Percentiles rank a stretch among this genome's conserved stretches.
Conservation (phyloP, 35 echinoderm and acorn worm genomes). For the Eucidaris tribuloides region DNA sequence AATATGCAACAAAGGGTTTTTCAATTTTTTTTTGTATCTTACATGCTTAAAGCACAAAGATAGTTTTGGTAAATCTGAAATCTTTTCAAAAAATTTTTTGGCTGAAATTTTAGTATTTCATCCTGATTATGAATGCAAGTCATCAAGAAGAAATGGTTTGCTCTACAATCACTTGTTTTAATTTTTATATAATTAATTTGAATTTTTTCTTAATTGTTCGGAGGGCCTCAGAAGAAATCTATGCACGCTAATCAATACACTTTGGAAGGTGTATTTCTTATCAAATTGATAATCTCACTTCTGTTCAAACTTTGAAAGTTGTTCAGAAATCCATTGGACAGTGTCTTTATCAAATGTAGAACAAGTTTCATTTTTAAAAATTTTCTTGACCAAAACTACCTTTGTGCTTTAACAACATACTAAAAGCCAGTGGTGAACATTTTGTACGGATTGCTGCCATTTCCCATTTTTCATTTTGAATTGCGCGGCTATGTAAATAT, state of each 20-base stretch:
- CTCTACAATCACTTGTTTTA: not conserved
- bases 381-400: not conserved
- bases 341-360: not conserved
- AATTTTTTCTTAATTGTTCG: not conserved
- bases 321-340: not conserved
- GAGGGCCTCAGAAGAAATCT: not conserved
- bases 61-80: not conserved
- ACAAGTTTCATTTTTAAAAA: not conserved
- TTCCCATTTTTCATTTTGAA: no score
- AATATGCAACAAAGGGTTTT: no score
- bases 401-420: not conserved
- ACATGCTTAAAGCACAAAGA: not conserved
- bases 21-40: no score
- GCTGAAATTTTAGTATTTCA: not conserved
- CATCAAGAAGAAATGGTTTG: not conserved
- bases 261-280: not conserved
- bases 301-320: not conserved
- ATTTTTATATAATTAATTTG: not conserved
- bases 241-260: not conserved
- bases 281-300: not conserved
- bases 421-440: no score
- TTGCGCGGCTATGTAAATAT: no score
- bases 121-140: not conserved
- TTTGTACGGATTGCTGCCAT: no score
- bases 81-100: not conserved